These are phyloP conservation scores for Poeciliopsis occidentalis DNA, from an alignment of 2,113 vertebrate genomes.

Conservation along the genomic window DNA sequence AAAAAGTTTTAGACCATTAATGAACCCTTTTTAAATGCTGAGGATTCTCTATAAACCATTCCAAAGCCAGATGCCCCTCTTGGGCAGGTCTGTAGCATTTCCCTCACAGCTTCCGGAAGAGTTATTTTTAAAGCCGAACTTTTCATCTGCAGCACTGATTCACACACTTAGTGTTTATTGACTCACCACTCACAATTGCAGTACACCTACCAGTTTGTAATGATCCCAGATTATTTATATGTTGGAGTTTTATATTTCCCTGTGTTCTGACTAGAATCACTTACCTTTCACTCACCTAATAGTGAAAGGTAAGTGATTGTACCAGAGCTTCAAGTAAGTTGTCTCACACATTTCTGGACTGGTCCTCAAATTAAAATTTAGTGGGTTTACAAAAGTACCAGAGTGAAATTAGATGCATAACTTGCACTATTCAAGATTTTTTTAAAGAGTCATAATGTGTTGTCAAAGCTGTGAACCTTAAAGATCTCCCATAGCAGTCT, in stretches of 20 bases:
- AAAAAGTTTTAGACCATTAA: slow-evolving; percentile 83
- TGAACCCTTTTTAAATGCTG: slow-evolving; percentile 93
- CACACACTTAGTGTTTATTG: neutral
- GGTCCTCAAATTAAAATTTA: neutral
- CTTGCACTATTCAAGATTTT: neutral
- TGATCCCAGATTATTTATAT: neutral
- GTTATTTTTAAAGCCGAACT: slow-evolving; percentile 87
- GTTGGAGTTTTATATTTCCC: neutral
- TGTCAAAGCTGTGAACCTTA: too few species aligned
- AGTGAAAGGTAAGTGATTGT: too few species aligned
- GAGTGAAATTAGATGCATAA: neutral
- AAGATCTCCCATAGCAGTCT: too few species aligned
- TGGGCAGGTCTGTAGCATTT: slow-evolving; percentile 93
- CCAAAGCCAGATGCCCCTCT: slow-evolving; percentile 93
- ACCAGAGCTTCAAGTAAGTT: too few species aligned
- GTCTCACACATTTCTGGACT: neutral
- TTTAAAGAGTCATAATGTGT: neutral
- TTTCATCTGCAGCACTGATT: neutral
- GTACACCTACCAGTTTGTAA: neutral
- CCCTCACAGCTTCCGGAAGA: slow-evolving; percentile 85
- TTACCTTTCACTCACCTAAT: neutral
- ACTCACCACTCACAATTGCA: neutral
- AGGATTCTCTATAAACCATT: slow-evolving; percentile 94
- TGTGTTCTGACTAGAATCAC: neutral
- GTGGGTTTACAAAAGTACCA: neutral